These are phyloP conservation scores for Strix uralensis DNA, from an alignment of 2,113 vertebrate species.

Conservation along the genomic window DNA sequence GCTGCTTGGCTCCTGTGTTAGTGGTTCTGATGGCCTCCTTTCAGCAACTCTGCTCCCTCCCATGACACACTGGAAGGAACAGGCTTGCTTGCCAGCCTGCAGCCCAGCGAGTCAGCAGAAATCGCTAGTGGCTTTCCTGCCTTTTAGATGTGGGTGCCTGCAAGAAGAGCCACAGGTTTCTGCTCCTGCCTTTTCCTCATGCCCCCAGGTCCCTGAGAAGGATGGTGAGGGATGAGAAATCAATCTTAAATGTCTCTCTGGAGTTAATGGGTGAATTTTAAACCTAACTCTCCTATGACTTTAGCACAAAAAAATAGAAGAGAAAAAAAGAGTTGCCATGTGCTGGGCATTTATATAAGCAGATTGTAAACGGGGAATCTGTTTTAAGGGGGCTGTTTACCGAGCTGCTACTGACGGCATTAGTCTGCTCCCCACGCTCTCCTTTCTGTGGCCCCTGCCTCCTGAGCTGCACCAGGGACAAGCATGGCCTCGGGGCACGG, in stretches of 20 bases:
- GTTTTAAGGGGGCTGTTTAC: not conserved
- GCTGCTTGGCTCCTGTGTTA: not conserved
- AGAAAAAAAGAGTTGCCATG: not conserved
- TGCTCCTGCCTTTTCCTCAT: not conserved
- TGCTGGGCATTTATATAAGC: not conserved
- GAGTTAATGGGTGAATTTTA: not conserved
- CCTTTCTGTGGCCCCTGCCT: fast-evolving
- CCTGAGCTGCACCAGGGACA: not conserved
- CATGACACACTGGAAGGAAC: not conserved
- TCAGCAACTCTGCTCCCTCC: not conserved
- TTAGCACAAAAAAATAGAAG: not conserved
- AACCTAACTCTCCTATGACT: not conserved
- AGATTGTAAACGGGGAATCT: not conserved
- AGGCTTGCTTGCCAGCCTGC: not conserved
- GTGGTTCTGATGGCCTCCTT: not conserved
- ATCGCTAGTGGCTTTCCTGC: fast-evolving
- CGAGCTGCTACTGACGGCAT: not conserved
- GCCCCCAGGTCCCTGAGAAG: not conserved
- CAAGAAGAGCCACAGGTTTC: not conserved
- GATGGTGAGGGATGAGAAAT: not conserved
- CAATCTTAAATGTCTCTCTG: not conserved
- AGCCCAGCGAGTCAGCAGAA: too few species aligned
- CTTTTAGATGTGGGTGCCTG: too few species aligned
- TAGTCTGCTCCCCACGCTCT: not conserved
- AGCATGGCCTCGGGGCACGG: not conserved